Evolutionary conservation across 2,797 vertebrate species (phyloP), one percentile per base, ranked within the genome.

Genomic region (Spinus pinus): DNA sequence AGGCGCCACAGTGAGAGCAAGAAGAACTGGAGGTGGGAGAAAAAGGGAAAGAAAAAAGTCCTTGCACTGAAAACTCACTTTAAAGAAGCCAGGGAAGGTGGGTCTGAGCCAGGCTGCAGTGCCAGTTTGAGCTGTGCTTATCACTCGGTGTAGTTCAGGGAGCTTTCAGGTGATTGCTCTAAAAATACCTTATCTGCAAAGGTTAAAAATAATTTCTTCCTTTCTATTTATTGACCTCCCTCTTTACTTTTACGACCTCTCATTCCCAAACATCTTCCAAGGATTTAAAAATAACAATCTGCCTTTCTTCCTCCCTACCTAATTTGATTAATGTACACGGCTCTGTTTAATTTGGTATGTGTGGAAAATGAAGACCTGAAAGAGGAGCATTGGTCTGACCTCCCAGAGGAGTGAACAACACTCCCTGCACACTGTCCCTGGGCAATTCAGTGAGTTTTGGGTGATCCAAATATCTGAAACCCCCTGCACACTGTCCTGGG

Each of bases 81-180:
- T n/a, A 58, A 86, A 78, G 62, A 51, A 69, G 70, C n/a, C 49
- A 27, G 18, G 28, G 37, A 78, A 58, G 42, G 31, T 62, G 84
- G 49, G 75, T 46, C 21, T 86, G 72, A 87, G 61, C 60, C 86
- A 80, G 77, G 57, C 67, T 92, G 93, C 75, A 74, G 69, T 42
- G 12, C 78, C 8, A 54, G 50, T 81, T 11, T 69, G 93, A 93
- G 92, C 47, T 20, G 57, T 58, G 81, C 89, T 94, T 86, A 94
- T 93, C 87, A 41, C 78, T 46, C 74, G 46, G 31, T 13, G 62
- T 42, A 69, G 84, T 71, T 78, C 79, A 79, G 89, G 71, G 84
- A 94, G 72, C 69, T 90, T 95, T 74, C 95, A 96, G 92, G 89
- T 95, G 89, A 95, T 89, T 95, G 84, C 86, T 93, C 94, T 94